Conservation (phyloP, 2,113 vertebrate genomes). For the Globicephala melas region DNA sequence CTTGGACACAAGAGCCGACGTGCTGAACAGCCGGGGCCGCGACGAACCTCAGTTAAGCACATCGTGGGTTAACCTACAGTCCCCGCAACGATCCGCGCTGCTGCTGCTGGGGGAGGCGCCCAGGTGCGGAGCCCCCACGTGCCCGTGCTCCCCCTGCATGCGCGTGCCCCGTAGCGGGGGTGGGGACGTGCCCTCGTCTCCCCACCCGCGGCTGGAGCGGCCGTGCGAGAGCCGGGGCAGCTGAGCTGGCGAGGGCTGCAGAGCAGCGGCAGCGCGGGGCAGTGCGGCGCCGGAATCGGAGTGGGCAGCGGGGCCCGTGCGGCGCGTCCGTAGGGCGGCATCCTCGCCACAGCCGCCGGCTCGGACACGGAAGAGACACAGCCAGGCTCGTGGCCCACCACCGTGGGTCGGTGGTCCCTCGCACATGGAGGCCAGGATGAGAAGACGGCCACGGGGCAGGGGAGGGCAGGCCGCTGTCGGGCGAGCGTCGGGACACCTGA, state of each 20-base stretch:
- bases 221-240: not conserved
- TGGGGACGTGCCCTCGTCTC: too few relatives aligned
- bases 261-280: not conserved
- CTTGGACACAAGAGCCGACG: not conserved
- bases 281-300: too few relatives aligned
- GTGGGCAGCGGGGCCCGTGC: not conserved
- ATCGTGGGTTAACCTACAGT: too few relatives aligned
- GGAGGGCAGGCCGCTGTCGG: not conserved
- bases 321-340: fast-evolving
- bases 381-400: not conserved
- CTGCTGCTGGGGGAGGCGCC: too few relatives aligned
- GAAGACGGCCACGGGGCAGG: not conserved
- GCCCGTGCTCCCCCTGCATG: too few relatives aligned
- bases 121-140: too few relatives aligned
- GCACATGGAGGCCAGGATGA: too few relatives aligned
- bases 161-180: too few relatives aligned
- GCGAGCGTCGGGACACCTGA: not conserved
- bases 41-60: too few relatives aligned
- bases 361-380: not conserved
- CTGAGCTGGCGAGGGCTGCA: not conserved
- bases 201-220: not conserved
- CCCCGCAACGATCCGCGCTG: too few relatives aligned
- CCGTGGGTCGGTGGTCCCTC: not conserved
- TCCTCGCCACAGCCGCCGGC: not conserved
- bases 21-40: not conserved